Evolutionary conservation across 2,888 invertebrate genomes (phyloP).

Genomic region (Zygothrica quintamaculata): DNA sequence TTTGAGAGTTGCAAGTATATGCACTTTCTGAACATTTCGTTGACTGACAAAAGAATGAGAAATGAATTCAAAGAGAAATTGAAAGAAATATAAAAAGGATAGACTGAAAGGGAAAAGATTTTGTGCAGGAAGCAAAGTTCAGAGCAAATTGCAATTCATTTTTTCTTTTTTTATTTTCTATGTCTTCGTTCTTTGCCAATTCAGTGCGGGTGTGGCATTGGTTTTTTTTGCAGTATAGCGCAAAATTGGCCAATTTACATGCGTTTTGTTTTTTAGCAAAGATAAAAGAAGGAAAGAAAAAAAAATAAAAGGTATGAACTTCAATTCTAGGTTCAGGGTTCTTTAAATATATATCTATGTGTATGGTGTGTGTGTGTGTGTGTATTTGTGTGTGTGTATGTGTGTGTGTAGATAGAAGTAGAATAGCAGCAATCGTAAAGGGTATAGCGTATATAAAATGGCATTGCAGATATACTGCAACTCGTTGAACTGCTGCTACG

Average conservation of each 20-base stretch:
- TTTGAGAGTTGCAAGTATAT: conserved; percentile 31
- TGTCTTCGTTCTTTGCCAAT: conserved; percentile 9
- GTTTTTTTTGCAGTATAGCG: conserved; percentile 41
- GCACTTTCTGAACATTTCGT: conserved; percentile 32
- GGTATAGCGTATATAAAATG: conserved; percentile 66
- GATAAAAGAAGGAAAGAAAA: conserved; percentile 48
- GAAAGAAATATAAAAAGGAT: conserved; percentile 55
- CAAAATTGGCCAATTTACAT: conserved; percentile 79
- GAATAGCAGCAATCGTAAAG: too few relatives aligned
- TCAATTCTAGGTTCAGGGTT: conserved; percentile 57
- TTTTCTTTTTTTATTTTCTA: conserved; percentile 12
- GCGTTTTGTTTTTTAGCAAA: conserved; percentile 62
- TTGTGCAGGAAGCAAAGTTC: conserved; percentile 33
- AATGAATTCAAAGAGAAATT: conserved; percentile 53
- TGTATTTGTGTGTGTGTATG: conserved; percentile 22
- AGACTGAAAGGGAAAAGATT: conserved; percentile 67
- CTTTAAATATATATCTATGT: too few relatives aligned
- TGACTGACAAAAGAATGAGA: conserved; percentile 59
- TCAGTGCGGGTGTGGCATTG: conserved; percentile 22
- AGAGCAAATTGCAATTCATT: conserved; percentile 30
- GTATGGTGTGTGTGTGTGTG: too few relatives aligned
- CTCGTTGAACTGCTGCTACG: conserved; percentile 24
- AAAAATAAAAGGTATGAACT: conserved; percentile 55
- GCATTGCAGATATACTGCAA: conserved; percentile 45
- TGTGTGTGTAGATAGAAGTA: conserved; percentile 9